A percentile compares a stretch with the other conserved stretches of the same genome.
These are phyloP conservation scores for Actinia tenebrosa DNA, from an alignment of 64 coral and sea anemone genomes.

Conservation along the genomic window DNA sequence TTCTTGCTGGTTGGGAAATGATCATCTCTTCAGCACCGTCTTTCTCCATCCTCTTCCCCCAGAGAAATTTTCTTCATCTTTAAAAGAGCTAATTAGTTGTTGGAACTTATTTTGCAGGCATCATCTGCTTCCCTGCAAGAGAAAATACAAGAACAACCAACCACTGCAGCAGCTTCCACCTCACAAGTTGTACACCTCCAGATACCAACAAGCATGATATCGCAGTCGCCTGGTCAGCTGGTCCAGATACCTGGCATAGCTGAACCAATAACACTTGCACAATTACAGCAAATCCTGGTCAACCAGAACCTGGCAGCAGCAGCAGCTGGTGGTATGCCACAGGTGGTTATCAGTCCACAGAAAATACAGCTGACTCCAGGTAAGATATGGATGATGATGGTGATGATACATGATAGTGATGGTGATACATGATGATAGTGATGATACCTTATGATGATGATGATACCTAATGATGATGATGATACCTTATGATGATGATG, in stretches of 20 bases:
- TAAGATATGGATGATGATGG: neutral
- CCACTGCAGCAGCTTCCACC: neutral
- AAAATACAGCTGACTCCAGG: constrained; percentile 24
- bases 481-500: neutral
- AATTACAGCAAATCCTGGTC: constrained; percentile 16
- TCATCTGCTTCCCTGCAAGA: neutral
- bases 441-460: neutral
- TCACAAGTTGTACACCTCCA: constrained; percentile 20
- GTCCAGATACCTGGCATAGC: constrained; percentile 7
- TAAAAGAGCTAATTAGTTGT: neutral
- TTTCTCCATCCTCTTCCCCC: no score
- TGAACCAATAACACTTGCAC: constrained; percentile 19
- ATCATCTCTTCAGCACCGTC: no score
- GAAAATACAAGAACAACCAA: constrained; percentile 11
- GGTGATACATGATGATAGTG: neutral
- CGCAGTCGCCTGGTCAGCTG: constrained; percentile 19
- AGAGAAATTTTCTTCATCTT: no score
- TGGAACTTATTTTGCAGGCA: neutral
- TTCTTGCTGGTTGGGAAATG: no score
- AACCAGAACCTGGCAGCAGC: constrained; percentile 7
- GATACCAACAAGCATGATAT: constrained; percentile 6
- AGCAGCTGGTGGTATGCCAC: neutral
- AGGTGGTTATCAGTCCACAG: constrained; percentile 22
- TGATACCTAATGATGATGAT: neutral
- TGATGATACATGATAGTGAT: neutral